A percentile compares a stretch with the other conserved stretches of the same genome.
Conservation (phyloP, 1,140 invertebrate genomes). For the Ephestia elutella region DNA sequence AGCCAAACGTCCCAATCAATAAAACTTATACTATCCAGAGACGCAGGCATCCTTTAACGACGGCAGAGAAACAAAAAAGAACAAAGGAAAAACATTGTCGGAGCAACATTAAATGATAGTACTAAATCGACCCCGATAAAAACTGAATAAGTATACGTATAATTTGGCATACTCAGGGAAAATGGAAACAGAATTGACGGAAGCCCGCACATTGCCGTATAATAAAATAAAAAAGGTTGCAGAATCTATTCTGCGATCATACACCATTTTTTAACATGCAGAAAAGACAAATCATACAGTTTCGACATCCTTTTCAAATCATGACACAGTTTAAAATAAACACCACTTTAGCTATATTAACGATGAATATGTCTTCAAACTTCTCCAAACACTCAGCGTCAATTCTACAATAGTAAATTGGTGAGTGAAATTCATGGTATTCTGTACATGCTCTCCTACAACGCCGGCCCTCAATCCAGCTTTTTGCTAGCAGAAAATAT, state of each 20-base stretch:
- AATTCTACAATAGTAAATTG: no score
- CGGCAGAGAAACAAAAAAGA: neutral
- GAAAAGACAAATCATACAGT: no score
- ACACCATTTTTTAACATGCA: no score
- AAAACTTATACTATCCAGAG: neutral
- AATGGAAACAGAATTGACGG: neutral
- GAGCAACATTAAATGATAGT: neutral
- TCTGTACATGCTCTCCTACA: no score
- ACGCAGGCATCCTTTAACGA: neutral
- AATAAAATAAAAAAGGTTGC: neutral
- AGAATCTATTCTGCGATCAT: neutral
- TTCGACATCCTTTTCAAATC: no score
- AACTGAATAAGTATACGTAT: constrained; percentile 1
- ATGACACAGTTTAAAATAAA: no score
- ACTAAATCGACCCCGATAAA: constrained; percentile 1
- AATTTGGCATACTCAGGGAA: neutral
- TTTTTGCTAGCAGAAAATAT: no score
- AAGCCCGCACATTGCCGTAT: neutral
- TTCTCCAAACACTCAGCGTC: no score
- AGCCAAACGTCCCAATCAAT: neutral
- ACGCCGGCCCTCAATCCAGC: no score
- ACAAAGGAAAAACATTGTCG: neutral
- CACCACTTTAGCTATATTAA: no score
- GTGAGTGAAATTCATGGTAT: no score
- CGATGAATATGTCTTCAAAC: no score